Evolutionary conservation across 2,113 vertebrate species (phyloP).

Genomic region (Alligator sinensis): DNA sequence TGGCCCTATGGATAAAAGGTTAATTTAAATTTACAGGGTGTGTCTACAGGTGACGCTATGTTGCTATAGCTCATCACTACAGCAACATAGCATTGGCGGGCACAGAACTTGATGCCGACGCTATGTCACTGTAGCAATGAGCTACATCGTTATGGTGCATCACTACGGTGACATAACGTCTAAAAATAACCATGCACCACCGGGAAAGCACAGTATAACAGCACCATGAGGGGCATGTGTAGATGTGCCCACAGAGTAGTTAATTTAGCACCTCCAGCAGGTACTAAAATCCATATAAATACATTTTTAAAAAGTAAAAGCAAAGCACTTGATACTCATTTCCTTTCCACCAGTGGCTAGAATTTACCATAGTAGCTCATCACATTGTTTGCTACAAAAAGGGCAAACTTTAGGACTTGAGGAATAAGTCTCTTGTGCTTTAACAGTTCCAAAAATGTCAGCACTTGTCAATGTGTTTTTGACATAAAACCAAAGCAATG

Average conservation of each 20-base stretch:
- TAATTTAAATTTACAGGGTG: not conserved
- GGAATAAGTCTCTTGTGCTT: slow-evolving; percentile 75
- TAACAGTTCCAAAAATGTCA: slow-evolving; percentile 75
- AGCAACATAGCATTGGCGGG: too few species aligned
- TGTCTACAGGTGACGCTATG: too few species aligned
- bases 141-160: too few species aligned
- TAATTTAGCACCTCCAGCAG: not conserved
- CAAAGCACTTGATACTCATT: slow-evolving; percentile 53
- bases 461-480: slow-evolving; percentile 75
- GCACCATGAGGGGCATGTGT: too few species aligned
- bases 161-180: too few species aligned
- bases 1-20: not conserved
- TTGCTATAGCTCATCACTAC: too few species aligned
- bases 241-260: not conserved
- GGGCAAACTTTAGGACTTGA: slow-evolving; percentile 75
- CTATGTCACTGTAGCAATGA: too few species aligned
- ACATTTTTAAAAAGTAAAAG: slow-evolving; percentile 31
- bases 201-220: too few species aligned
- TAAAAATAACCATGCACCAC: too few species aligned
- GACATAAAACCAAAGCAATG: slow-evolving; percentile 78
- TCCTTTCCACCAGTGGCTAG: slow-evolving; percentile 64
- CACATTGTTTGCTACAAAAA: slow-evolving; percentile 72
- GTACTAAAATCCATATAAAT: slow-evolving; percentile 31
- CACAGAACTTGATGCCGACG: too few species aligned
- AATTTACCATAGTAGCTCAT: slow-evolving; percentile 63